phyloP scores from a whole-genome alignment of 1,140 invertebrate species.

The Aphelenchoides avenae region DNA sequence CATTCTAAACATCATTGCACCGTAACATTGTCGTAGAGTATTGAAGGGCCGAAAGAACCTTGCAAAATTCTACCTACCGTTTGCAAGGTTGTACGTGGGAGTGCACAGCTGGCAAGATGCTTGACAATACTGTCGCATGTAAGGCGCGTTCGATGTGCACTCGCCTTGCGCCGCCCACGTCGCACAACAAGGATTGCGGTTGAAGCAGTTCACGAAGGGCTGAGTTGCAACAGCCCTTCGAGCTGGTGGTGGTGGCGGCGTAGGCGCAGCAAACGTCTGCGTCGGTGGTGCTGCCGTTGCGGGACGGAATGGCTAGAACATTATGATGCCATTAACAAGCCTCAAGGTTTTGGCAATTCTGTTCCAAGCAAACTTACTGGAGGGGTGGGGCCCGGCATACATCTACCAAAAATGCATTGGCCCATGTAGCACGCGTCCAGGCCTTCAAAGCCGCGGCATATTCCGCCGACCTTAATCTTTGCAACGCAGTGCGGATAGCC shows the following conservation, averaged over 20 bases:
- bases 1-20: conserved; percentile 44
- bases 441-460: conserved; percentile 52
- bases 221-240: conserved; percentile 16
- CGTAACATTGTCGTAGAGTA: conserved; percentile 19
- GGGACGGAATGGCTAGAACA: background rate
- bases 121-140: conserved; percentile 48
- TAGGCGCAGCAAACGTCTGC: conserved; percentile 8
- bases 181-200: conserved; percentile 54
- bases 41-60: conserved; percentile 10
- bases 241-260: background rate
- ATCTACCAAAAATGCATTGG: conserved; percentile 49
- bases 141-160: conserved; percentile 42
- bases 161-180: conserved; percentile 41
- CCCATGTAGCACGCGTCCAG: conserved; percentile 52
- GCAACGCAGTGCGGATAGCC: conserved; percentile 56
- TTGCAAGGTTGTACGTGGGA: conserved; percentile 46
- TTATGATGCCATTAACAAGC: conserved; percentile 1
- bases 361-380: conserved; percentile 12
- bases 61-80: conserved; percentile 34
- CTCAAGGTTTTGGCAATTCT: background rate
- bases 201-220: conserved; percentile 52
- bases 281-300: conserved; percentile 1
- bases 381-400: conserved; percentile 50
- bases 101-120: conserved; percentile 44
- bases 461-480: conserved; percentile 55